phyloP scores from a whole-genome alignment of 2,797 vertebrate species.

The Sebastes iracundus region DNA sequence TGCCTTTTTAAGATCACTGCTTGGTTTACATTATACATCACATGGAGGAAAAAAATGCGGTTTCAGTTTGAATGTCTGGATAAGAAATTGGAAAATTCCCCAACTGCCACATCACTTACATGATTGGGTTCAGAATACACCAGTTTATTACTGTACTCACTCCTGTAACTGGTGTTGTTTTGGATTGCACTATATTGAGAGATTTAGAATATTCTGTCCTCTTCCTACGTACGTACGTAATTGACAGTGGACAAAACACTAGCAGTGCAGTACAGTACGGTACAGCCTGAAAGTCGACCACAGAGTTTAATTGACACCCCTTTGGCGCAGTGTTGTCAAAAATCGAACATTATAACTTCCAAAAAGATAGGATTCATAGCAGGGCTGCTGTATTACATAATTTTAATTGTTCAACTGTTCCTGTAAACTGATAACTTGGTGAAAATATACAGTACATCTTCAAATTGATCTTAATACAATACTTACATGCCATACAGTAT shows the following conservation, averaged over 20 bases:
- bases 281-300: background rate
- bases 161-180: no score
- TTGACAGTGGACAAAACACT: background rate
- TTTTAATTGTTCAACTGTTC: background rate
- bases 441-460: background rate
- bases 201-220: background rate
- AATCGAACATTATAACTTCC: background rate
- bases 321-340: background rate
- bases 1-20: no score
- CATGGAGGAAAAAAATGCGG: no score
- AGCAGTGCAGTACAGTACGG: no score
- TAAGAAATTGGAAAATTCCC: no score
- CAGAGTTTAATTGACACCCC: background rate
- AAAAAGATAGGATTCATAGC: background rate
- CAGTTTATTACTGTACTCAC: background rate
- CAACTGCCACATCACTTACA: no score
- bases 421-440: background rate
- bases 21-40: no score
- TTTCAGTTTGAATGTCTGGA: no score
- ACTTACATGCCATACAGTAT: no score
- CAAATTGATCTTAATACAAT: background rate
- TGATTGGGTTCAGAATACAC: background rate
- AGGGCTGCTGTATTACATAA: background rate
- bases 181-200: background rate
- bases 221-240: background rate